A percentile compares a stretch with the other conserved stretches of the same genome.
Evolutionary conservation across 2,888 invertebrate species (phyloP).

Genomic region (Meteorus colon): DNA sequence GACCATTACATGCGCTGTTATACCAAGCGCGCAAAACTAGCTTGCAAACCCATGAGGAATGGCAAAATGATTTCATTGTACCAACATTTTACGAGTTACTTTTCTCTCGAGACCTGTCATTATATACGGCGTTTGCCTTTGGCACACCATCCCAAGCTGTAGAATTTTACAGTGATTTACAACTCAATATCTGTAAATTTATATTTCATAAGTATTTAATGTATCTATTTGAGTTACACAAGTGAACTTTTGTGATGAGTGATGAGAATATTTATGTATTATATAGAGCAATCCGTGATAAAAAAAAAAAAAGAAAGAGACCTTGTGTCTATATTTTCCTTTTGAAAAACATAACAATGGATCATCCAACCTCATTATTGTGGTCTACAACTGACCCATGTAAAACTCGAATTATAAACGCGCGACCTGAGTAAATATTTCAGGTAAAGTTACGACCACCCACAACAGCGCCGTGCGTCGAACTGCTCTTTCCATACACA

Average conservation of each 20-base stretch:
- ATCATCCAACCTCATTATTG: conserved; percentile 24
- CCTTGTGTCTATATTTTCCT: not conserved
- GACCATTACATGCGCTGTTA: conserved; percentile 10
- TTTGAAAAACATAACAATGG: not conserved
- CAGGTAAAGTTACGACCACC: conserved; percentile 48
- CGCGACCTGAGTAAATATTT: conserved; percentile 46
- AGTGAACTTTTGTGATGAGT: not conserved
- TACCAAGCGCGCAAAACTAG: conserved; percentile 14
- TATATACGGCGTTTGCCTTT: conserved; percentile 63
- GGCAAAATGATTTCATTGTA: conserved; percentile 69
- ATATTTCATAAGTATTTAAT: conserved; percentile 67
- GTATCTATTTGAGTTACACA: conserved; percentile 64
- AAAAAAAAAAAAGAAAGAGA: not conserved
- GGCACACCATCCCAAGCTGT: conserved; percentile 44
- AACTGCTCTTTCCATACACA: conserved; percentile 40
- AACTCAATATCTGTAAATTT: conserved; percentile 68
- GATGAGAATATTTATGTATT: conserved; percentile 12
- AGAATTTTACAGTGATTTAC: conserved; percentile 68
- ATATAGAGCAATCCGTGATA: not conserved
- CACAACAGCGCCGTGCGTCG: conserved; percentile 46
- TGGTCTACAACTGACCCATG: conserved; percentile 30
- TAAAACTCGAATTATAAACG: conserved; percentile 43
- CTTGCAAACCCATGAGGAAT: conserved; percentile 31
- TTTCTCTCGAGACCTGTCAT: conserved; percentile 68
- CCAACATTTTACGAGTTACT: conserved; percentile 70